phyloP scores from a whole-genome alignment of 2,797 vertebrate species.

The Spinus olivaceus region DNA sequence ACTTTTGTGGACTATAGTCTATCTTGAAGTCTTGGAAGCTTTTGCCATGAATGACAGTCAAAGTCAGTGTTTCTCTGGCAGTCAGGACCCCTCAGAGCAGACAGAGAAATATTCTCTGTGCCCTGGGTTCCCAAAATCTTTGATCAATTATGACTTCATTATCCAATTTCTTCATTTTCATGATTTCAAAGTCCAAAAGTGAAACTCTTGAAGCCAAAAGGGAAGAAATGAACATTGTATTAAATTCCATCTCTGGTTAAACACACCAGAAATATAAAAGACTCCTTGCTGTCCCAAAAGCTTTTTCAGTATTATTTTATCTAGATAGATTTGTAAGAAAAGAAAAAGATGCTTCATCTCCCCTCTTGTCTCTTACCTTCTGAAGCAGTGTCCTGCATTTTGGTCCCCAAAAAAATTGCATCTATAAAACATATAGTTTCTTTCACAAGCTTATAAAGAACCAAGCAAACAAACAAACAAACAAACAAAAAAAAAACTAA shows the following conservation, averaged over 20 bases:
- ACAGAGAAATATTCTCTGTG: no score
- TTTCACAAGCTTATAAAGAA: not conserved
- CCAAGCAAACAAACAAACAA: not conserved
- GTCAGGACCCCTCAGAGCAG: no score
- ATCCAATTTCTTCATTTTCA: not conserved
- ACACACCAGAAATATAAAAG: not conserved
- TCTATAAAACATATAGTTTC: not conserved
- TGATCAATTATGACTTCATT: not conserved
- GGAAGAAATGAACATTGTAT: not conserved
- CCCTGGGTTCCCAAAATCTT: not conserved
- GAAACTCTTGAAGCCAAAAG: not conserved
- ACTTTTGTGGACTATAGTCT: no score
- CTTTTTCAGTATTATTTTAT: not conserved
- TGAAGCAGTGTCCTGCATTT: not conserved
- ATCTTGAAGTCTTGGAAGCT: no score
- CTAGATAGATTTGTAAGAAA: not conserved
- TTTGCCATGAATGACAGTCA: no score
- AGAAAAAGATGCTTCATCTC: not conserved
- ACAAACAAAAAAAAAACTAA: not conserved
- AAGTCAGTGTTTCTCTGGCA: no score
- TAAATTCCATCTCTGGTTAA: not conserved
- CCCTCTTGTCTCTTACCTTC: not conserved
- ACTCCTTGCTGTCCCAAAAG: not conserved
- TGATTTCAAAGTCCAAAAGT: not conserved
- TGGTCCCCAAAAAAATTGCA: rapidly evolving